These are phyloP conservation scores for Ptychodera flava DNA, from an alignment of 35 echinoderm and acorn worm genomes.

Conservation along the genomic window DNA sequence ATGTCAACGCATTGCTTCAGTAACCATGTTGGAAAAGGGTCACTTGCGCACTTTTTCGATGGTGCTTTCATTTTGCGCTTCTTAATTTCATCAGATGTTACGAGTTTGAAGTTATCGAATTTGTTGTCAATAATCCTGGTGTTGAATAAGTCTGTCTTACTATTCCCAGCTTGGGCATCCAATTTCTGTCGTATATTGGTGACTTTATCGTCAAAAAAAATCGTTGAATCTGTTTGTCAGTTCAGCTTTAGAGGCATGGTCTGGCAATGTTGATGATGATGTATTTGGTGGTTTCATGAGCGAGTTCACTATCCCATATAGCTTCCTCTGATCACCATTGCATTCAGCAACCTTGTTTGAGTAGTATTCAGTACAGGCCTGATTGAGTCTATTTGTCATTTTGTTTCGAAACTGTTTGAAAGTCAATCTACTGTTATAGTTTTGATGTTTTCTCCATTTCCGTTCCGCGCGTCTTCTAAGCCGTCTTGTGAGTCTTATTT, in stretches of 20 bases:
- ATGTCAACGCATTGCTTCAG: constrained; percentile 24
- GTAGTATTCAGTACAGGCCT: constrained; percentile 31
- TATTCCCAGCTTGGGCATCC: background rate
- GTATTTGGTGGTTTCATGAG: constrained; percentile 25
- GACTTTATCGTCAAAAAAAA: constrained; percentile 14
- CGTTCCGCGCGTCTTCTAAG: constrained; percentile 15
- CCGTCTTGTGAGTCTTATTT: constrained; percentile 9
- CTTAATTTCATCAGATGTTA: constrained; percentile 25
- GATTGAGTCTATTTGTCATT: constrained; percentile 2
- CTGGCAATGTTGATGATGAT: constrained; percentile 14
- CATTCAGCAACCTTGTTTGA: constrained; percentile 22
- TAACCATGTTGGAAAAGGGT: constrained; percentile 49
- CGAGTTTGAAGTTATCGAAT: constrained; percentile 21
- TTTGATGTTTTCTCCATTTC: constrained; percentile 18
- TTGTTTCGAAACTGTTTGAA: constrained; percentile 13
- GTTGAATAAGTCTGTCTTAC: background rate
- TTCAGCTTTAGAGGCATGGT: background rate
- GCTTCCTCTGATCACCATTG: constrained; percentile 40
- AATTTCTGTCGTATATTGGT: background rate
- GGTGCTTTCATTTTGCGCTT: constrained; percentile 22
- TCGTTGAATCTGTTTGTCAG: constrained; percentile 20
- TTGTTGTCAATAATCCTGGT: background rate
- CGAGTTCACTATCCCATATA: constrained; percentile 38
- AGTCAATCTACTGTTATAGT: background rate
- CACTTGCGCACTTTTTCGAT: constrained; percentile 28